Conservation (phyloP, 2,113 vertebrate species). For the Regulus satrapa region DNA sequence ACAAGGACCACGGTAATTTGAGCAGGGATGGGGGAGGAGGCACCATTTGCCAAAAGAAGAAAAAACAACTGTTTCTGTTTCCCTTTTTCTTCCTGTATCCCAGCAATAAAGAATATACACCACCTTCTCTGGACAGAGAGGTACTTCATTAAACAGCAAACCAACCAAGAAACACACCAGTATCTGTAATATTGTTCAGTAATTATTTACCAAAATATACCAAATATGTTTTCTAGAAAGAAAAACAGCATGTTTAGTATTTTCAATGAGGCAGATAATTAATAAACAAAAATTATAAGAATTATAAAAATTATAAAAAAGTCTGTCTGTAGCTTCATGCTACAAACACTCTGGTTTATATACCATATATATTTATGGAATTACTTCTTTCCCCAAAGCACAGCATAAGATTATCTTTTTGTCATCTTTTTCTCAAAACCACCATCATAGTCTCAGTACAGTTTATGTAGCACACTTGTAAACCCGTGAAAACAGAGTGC, state of each 20-base stretch:
- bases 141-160: not conserved
- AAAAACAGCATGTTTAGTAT: not conserved
- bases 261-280: not conserved
- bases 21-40: fast-evolving
- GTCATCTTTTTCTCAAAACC: not conserved
- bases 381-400: not conserved
- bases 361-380: not conserved
- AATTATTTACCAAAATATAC: not conserved
- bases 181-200: not conserved
- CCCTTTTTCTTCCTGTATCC: not conserved
- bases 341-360: not conserved
- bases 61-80: not conserved
- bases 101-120: not conserved
- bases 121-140: not conserved
- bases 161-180: not conserved
- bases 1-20: not conserved
- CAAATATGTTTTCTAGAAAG: not conserved
- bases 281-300: too few relatives aligned
- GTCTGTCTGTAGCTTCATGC: not conserved
- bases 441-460: not conserved
- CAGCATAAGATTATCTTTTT: not conserved
- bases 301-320: not conserved
- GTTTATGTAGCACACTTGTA: not conserved
- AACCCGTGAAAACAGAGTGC: not conserved
- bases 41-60: not conserved